These are phyloP conservation scores for Micromys minutus DNA, from an alignment of 2,113 vertebrate species.

Conservation along the genomic window DNA sequence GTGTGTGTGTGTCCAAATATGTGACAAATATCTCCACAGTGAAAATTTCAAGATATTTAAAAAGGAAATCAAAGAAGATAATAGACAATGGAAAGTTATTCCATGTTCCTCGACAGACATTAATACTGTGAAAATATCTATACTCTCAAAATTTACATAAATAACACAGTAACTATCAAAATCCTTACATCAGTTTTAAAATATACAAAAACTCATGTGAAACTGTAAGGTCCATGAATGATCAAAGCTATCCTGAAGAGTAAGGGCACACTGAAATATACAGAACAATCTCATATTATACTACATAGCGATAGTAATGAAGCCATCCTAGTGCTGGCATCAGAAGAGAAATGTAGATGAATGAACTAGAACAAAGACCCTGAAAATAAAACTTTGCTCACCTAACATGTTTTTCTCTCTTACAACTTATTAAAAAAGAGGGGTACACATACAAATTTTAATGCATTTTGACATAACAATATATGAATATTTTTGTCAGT, in stretches of 20 bases:
- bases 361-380: neutral
- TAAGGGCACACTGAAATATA: neutral
- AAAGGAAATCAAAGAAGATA: neutral
- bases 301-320: neutral
- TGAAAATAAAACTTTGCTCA: neutral
- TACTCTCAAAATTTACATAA: neutral
- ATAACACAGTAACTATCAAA: neutral
- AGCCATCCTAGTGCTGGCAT: neutral
- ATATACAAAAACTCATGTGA: neutral
- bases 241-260: neutral
- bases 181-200: neutral
- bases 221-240: neutral
- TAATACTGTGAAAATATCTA: neutral
- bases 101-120: neutral
- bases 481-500: too few species aligned
- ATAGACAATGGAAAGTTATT: neutral
- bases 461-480: too few species aligned
- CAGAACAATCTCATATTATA: neutral
- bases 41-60: neutral
- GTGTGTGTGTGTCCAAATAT: too few species aligned
- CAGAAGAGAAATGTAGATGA: neutral
- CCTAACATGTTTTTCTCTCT: too few species aligned
- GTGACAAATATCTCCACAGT: neutral
- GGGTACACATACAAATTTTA: too few species aligned
- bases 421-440: too few species aligned